Evolutionary conservation across 92 coral and sea anemone species (phyloP), one percentile per base, ranked within the genome.

Genomic region (Actinostola sp.): DNA sequence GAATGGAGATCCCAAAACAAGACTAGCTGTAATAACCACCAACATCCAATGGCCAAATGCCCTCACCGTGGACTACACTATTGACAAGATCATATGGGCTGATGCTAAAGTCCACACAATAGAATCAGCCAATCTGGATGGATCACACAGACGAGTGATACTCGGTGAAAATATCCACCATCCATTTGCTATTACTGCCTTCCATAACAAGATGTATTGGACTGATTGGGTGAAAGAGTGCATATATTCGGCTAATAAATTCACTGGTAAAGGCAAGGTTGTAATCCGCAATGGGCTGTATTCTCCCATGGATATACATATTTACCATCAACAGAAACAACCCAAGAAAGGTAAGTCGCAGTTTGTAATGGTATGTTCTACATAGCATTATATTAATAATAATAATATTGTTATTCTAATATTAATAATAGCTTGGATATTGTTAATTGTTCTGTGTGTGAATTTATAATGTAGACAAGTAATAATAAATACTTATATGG

Each of bases 71-170:
- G 99, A 95, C 69, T 95, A 84, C 67, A 84, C 94, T 26, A 75
- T 75, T 17, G 80, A 89, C 68, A 83, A 85, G 63, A 83, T 95
- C 26, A 88, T 83, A 67, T 94, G 98, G 98, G 86, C 89, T 62
- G 98, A 94, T 75, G 91, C 97, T 16, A 94, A 94, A 76, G 84
- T 72, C 29, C 82, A 83, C 78, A 84, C 88, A 34, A 88, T 94
- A 58, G 96, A 94, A 60, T 86, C 86, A 14, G 81, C 97, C 12
- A 77, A 94, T 49, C 66, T 94, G 23, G 80, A 91, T 66, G 98
- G 98, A 10, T 54, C 77, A 15, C 42, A 83, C 14, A 73, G 93
- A 1, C 82, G 87, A 35, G 82, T 74, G 32, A 75, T 94, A 19
- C 49, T 81, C 24, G 86, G 82, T 27, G 81, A 86, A 36, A 75